A percentile compares a stretch with the other conserved stretches of the same genome.
Evolutionary conservation across 2,797 vertebrate genomes (phyloP).

Genomic region (Remorina albescens): DNA sequence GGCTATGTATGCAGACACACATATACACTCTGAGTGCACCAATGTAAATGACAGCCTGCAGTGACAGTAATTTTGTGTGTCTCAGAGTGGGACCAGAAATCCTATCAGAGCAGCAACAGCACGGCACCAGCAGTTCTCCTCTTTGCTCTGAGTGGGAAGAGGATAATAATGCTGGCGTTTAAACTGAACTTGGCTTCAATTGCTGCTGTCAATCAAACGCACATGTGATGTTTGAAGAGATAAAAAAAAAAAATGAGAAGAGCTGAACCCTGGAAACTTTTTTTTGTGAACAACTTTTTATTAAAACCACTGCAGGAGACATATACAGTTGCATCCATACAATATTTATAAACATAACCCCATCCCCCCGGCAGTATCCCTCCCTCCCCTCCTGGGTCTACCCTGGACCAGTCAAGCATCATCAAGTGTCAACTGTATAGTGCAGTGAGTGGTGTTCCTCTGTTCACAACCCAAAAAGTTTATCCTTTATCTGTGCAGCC

Average conservation of each 20-base stretch:
- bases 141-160: background rate
- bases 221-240: slow-evolving; percentile 8
- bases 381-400: too few relatives aligned
- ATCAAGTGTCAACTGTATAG: too few relatives aligned
- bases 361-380: too few relatives aligned
- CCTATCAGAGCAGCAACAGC: slow-evolving; percentile 11
- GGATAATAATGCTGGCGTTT: slow-evolving; percentile 3
- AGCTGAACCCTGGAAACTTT: slow-evolving; percentile 14
- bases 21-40: background rate
- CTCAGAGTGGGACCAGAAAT: slow-evolving; percentile 13
- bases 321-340: too few relatives aligned
- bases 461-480: too few relatives aligned
- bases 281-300: background rate
- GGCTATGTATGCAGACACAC: background rate
- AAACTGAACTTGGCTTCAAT: slow-evolving; percentile 26
- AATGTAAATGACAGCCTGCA: background rate
- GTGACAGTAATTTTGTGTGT: background rate
- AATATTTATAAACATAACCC: too few relatives aligned
- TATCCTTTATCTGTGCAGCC: too few relatives aligned
- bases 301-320: too few relatives aligned
- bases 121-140: background rate
- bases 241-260: background rate
- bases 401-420: too few relatives aligned
- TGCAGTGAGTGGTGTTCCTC: too few relatives aligned
- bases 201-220: slow-evolving; percentile 25